A percentile compares a stretch with the other conserved stretches of the same genome.
phyloP scores from a whole-genome alignment of 2,113 vertebrate genomes.

The Balaeniceps rex region DNA sequence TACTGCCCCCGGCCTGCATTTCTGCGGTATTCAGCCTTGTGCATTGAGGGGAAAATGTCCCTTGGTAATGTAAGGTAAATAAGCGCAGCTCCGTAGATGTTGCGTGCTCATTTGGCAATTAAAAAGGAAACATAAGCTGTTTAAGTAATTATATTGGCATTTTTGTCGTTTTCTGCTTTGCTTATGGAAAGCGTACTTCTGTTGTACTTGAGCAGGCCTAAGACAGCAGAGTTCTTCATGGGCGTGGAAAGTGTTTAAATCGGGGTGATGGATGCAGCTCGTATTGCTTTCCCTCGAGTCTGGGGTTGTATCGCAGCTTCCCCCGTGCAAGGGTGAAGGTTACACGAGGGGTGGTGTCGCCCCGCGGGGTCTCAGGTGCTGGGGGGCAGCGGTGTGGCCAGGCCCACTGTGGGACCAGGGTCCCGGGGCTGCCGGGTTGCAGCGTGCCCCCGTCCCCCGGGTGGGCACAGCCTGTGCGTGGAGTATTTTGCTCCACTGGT shows the following conservation, averaged over 20 bases:
- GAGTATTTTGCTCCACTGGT: no score
- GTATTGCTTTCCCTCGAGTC: rapidly evolving
- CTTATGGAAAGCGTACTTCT: rapidly evolving
- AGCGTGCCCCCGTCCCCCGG: no score
- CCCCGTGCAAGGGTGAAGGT: rapidly evolving
- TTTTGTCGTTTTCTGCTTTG: rapidly evolving
- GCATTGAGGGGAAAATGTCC: rapidly evolving
- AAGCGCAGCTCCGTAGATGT: rapidly evolving
- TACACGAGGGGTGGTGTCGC: rapidly evolving
- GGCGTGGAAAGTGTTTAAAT: not conserved
- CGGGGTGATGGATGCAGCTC: not conserved
- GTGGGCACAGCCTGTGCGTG: not conserved
- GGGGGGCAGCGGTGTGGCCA: rapidly evolving
- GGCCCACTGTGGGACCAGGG: not conserved
- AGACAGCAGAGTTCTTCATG: not conserved
- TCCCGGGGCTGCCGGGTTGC: rapidly evolving
- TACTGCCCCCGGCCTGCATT: rapidly evolving
- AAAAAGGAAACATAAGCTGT: not conserved
- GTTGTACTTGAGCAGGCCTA: not conserved
- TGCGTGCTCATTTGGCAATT: not conserved
- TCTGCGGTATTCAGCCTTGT: rapidly evolving
- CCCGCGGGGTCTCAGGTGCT: rapidly evolving
- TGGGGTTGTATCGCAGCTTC: not conserved
- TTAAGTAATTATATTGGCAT: not conserved
- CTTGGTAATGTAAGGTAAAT: no score